Evolutionary conservation across 2,888 invertebrate species (phyloP).

Genomic region (Heliconius ethilla): DNA sequence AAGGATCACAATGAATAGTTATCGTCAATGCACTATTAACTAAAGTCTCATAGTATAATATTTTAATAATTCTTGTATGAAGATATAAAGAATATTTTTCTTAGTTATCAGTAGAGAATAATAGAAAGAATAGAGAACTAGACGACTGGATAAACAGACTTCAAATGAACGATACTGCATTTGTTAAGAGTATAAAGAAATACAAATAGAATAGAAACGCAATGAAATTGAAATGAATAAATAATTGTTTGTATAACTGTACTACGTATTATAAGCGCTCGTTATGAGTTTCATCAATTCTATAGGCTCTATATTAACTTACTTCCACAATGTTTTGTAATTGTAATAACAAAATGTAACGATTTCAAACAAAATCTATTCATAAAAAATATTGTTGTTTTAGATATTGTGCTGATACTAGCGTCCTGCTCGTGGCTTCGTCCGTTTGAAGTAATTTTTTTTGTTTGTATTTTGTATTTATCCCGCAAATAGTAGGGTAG

Average conservation of each 20-base stretch:
- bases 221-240: background rate
- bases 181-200: background rate
- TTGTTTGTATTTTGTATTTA: too few relatives aligned
- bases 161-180: background rate
- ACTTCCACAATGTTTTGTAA: background rate
- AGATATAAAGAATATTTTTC: background rate
- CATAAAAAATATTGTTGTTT: background rate
- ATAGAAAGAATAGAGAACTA: background rate
- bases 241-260: background rate
- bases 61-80: too few relatives aligned
- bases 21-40: too few relatives aligned
- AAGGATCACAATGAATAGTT: too few relatives aligned
- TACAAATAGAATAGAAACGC: slow-evolving; percentile 6
- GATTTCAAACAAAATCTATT: background rate
- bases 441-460: too few relatives aligned
- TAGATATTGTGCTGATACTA: too few relatives aligned
- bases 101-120: background rate
- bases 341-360: background rate
- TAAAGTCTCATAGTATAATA: too few relatives aligned
- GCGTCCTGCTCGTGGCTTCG: too few relatives aligned
- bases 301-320: background rate
- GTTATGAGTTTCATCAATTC: background rate
- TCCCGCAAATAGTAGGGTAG: too few relatives aligned
- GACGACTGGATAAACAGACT: background rate
- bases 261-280: slow-evolving; percentile 3